Conservation (phyloP, 2,113 vertebrate species). For the Mobula hypostoma region DNA sequence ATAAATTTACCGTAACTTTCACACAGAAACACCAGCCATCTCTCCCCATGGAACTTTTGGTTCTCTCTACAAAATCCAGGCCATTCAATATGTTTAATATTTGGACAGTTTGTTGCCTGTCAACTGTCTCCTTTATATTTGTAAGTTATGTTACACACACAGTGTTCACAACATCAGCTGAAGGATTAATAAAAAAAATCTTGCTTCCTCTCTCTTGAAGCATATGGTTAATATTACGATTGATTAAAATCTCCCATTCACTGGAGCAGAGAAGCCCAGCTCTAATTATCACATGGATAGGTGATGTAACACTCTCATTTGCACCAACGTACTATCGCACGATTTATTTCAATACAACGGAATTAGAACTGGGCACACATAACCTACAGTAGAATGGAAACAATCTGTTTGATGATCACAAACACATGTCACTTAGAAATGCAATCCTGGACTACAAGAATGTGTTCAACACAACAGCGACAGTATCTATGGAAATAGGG, state of each 20-base stretch:
- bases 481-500: not conserved
- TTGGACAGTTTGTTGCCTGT: not conserved
- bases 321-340: not conserved
- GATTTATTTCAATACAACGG: not conserved
- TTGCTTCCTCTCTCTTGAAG: not conserved
- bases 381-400: not conserved
- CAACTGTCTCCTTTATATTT: not conserved
- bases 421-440: not conserved
- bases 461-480: not conserved
- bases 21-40: too few species aligned
- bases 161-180: not conserved
- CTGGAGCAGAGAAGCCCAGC: not conserved
- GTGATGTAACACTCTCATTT: constrained; percentile 19
- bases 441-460: not conserved
- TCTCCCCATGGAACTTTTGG: too few species aligned
- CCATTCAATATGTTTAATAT: not conserved
- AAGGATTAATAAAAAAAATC: not conserved
- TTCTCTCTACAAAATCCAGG: too few species aligned
- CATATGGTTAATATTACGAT: constrained; percentile 9
- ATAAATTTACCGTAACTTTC: too few species aligned
- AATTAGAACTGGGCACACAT: constrained; percentile 6
- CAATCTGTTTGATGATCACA: not conserved
- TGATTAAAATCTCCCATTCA: constrained; percentile 16
- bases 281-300: not conserved
- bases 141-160: not conserved